A percentile compares a stretch with the other conserved stretches of the same genome.
phyloP scores from a whole-genome alignment of 2,888 invertebrate species.

The Lacanobia oleracea region DNA sequence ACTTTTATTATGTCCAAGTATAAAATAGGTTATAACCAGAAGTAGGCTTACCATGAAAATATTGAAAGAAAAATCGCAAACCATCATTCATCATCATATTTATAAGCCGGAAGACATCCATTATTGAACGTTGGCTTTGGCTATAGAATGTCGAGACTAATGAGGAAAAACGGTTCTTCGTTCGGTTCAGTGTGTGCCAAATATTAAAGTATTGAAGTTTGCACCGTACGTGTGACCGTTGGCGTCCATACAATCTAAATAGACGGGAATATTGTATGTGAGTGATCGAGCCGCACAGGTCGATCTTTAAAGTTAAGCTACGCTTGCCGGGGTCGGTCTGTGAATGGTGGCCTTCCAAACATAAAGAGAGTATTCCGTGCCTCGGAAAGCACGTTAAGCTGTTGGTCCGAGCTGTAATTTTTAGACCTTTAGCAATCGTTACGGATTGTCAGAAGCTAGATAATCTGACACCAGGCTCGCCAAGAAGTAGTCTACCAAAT shows the following conservation, averaged over 20 bases:
- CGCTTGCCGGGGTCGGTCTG: too few relatives aligned
- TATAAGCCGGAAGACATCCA: conserved; percentile 52
- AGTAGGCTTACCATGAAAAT: conserved; percentile 11
- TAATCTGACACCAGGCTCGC: too few relatives aligned
- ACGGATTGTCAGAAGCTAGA: too few relatives aligned
- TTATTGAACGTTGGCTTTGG: conserved; percentile 49
- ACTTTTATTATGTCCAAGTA: neutral
- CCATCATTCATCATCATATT: conserved; percentile 54
- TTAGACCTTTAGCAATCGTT: too few relatives aligned
- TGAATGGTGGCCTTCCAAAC: too few relatives aligned
- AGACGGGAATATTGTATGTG: neutral
- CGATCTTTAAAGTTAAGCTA: too few relatives aligned
- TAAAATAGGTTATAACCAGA: conserved; percentile 28
- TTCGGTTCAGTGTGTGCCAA: conserved; percentile 49
- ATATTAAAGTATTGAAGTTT: conserved; percentile 27
- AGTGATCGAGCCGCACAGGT: too few relatives aligned
- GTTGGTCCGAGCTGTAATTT: too few relatives aligned
- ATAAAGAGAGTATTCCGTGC: too few relatives aligned
- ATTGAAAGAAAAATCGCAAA: conserved; percentile 46
- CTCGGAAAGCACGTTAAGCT: too few relatives aligned
- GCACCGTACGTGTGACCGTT: conserved; percentile 14
- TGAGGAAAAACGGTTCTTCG: conserved; percentile 50
- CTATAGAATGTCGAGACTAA: conserved; percentile 47
- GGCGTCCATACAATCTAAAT: neutral
- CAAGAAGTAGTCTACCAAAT: too few relatives aligned